phyloP scores from a whole-genome alignment of 1,140 invertebrate species.

The Pseudoatta argentina region DNA sequence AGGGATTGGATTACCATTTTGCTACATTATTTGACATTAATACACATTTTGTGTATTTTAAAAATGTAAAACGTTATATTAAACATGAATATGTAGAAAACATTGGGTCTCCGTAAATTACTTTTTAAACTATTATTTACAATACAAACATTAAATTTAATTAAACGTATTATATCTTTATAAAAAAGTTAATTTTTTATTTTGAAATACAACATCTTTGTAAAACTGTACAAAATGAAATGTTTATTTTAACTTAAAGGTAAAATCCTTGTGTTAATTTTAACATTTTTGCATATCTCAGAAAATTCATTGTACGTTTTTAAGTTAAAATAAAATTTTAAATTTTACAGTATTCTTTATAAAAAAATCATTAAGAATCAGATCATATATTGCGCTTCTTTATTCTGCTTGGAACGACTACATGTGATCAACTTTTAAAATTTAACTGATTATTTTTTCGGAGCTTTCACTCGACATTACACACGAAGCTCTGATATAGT shows the following conservation, averaged over 20 bases:
- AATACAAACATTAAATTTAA: background rate
- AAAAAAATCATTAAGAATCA: background rate
- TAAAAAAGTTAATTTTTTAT: slow-evolving; percentile 10
- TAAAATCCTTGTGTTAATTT: no score
- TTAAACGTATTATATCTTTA: background rate
- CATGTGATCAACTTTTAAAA: background rate
- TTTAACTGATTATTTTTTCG: background rate
- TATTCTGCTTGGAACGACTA: background rate
- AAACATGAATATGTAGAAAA: background rate
- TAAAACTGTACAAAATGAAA: background rate
- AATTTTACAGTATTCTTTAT: no score
- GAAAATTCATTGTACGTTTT: no score
- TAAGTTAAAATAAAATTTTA: no score
- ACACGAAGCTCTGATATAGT: background rate
- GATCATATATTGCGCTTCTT: no score
- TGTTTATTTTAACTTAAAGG: no score
- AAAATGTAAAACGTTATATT: background rate
- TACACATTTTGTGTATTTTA: background rate
- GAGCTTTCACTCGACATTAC: slow-evolving; percentile 17
- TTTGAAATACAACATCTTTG: background rate
- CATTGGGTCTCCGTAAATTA: background rate
- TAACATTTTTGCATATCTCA: no score
- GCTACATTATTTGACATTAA: background rate
- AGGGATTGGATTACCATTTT: no score
- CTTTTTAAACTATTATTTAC: background rate